phyloP scores from a whole-genome alignment of 2,113 vertebrate species.

The Cryptomyrus ogoouensis region DNA sequence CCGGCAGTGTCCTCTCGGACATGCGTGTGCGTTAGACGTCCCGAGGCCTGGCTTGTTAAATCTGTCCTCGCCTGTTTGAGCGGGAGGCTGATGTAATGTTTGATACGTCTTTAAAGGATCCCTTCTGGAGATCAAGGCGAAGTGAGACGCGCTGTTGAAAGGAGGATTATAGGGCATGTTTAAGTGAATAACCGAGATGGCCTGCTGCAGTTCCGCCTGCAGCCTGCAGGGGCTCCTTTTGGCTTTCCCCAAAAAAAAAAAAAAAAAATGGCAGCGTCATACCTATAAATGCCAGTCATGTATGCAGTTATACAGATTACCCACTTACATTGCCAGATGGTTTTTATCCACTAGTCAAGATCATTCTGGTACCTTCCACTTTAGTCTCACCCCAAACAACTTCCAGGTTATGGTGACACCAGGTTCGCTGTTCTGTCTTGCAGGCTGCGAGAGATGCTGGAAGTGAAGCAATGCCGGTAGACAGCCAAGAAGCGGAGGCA shows the following conservation, averaged over 20 bases:
- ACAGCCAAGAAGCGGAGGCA: slow-evolving; percentile 13
- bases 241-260: neutral
- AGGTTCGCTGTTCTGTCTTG: neutral
- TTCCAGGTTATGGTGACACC: neutral
- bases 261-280: neutral
- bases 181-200: neutral
- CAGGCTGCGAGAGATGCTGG: slow-evolving; percentile 31
- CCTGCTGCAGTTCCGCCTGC: neutral
- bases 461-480: slow-evolving; percentile 29
- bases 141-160: neutral
- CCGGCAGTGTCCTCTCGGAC: neutral
- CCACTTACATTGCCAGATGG: neutral
- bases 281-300: neutral
- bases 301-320: neutral
- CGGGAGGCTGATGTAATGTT: neutral
- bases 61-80: neutral
- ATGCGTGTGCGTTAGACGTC: neutral
- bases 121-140: neutral
- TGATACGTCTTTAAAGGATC: slow-evolving; percentile 9
- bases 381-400: neutral
- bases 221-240: neutral
- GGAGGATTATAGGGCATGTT: neutral
- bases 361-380: neutral
- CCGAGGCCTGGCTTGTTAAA: neutral
- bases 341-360: neutral